Evolutionary conservation across 1,140 invertebrate genomes (phyloP).

Genomic region (Bombus balteatus): DNA sequence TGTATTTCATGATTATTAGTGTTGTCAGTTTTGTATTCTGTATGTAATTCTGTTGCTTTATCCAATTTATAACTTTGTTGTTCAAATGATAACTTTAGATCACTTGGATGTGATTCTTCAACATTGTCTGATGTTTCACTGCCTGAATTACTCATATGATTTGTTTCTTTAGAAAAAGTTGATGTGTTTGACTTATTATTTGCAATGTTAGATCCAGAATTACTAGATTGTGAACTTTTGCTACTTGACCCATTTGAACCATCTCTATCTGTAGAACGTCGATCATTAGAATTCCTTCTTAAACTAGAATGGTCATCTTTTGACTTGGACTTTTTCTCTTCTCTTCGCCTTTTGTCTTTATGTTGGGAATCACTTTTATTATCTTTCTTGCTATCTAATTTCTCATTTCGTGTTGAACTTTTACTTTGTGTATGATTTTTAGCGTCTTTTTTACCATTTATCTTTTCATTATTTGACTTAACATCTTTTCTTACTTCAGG

Average conservation of each 20-base stretch:
- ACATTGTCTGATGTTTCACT: conserved; percentile 79
- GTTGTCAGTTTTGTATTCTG: conserved; percentile 38
- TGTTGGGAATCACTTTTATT: conserved; percentile 58
- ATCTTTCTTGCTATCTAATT: conserved; percentile 71
- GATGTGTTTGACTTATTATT: conserved; percentile 69
- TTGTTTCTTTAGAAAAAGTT: conserved; percentile 74
- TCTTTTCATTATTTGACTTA: conserved; percentile 61
- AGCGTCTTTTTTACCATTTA: conserved; percentile 66
- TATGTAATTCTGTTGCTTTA: conserved; percentile 1
- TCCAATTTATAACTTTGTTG: conserved; percentile 40
- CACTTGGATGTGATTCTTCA: conserved; percentile 69
- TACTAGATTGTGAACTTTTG: conserved; percentile 74
- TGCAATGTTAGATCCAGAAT: conserved; percentile 62
- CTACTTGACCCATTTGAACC: conserved; percentile 80
- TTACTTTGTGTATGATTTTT: conserved; percentile 64
- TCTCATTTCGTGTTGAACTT: conserved; percentile 67
- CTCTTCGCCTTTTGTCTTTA: conserved; percentile 78
- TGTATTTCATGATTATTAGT: conserved; percentile 41
- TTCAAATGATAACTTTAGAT: conserved; percentile 48
- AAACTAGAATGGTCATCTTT: conserved; percentile 81
- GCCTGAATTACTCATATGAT: conserved; percentile 75
- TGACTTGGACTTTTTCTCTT: conserved; percentile 78
- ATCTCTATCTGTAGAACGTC: conserved; percentile 80
- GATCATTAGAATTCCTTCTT: conserved; percentile 78
- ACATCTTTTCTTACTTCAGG: conserved; percentile 55